These are phyloP conservation scores for Cyclina sinensis DNA, from an alignment of 1,140 invertebrate species.

Conservation along the genomic window DNA sequence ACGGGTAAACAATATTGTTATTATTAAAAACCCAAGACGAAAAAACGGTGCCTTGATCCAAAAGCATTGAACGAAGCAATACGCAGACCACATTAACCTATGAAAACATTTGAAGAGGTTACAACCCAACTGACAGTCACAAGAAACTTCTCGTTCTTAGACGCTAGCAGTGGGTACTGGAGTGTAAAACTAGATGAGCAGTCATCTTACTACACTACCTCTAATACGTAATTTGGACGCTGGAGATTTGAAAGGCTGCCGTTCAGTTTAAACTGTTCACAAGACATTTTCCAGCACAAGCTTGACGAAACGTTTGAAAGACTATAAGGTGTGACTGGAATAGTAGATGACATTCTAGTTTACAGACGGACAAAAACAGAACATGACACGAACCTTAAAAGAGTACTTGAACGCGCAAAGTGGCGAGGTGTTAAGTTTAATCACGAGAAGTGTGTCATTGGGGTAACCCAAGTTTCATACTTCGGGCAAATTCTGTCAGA, in stretches of 20 bases:
- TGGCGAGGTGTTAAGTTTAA: slow-evolving; percentile 82
- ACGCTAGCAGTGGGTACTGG: slow-evolving; percentile 83
- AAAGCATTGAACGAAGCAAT: slow-evolving; percentile 87
- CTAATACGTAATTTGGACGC: slow-evolving; percentile 82
- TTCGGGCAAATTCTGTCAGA: slow-evolving; percentile 73
- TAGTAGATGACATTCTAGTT: slow-evolving; percentile 85
- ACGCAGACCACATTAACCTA: slow-evolving; percentile 75
- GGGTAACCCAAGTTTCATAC: slow-evolving; percentile 76
- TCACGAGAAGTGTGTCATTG: slow-evolving; percentile 76
- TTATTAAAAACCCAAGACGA: slow-evolving; percentile 68
- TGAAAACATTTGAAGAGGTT: slow-evolving; percentile 69
- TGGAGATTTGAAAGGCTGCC: slow-evolving; percentile 82
- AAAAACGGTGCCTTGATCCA: slow-evolving; percentile 88
- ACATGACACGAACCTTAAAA: slow-evolving; percentile 80
- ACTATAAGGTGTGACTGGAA: slow-evolving; percentile 78
- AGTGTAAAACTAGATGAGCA: slow-evolving; percentile 85
- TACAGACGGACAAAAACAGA: slow-evolving; percentile 74
- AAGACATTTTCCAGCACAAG: slow-evolving; percentile 82
- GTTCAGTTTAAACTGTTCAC: slow-evolving; percentile 73
- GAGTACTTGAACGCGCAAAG: slow-evolving; percentile 81
- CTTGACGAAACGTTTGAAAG: slow-evolving; percentile 81
- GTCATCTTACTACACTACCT: slow-evolving; percentile 73
- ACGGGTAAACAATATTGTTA: slow-evolving; percentile 66
- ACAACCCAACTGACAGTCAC: slow-evolving; percentile 47
- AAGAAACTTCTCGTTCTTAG: slow-evolving; percentile 69